Evolutionary conservation across 1,140 invertebrate species (phyloP).

Genomic region (Rhyacophila brunnea): DNA sequence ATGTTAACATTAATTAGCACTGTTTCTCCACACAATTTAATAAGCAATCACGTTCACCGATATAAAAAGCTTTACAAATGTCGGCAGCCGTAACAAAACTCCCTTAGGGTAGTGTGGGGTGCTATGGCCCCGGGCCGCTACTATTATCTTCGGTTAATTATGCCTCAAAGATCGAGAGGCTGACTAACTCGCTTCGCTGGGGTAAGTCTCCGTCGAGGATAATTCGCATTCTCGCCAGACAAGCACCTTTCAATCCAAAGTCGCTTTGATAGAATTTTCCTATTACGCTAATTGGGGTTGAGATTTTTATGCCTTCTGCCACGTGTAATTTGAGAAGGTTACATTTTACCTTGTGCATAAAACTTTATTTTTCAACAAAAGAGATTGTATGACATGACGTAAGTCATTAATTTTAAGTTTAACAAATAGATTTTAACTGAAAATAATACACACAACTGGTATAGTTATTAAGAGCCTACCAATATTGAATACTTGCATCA

Average conservation of each 20-base stretch:
- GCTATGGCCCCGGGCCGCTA: neutral
- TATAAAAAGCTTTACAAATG: neutral
- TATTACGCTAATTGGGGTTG: constrained; percentile 5
- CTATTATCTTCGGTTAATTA: constrained; percentile 26
- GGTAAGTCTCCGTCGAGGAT: constrained; percentile 2
- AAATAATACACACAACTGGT: no score
- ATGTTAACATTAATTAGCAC: neutral
- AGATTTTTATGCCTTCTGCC: no score
- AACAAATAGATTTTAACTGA: no score
- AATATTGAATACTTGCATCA: no score
- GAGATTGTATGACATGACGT: no score
- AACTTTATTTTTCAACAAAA: no score
- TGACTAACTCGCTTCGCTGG: neutral
- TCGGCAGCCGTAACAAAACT: constrained; percentile 8
- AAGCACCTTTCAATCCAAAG: constrained; percentile 21
- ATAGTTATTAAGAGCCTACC: no score
- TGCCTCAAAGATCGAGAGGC: constrained; percentile 18
- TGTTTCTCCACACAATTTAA: constrained; percentile 25
- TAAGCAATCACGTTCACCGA: constrained; percentile 7
- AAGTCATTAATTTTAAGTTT: no score
- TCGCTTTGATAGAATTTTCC: constrained; percentile 24
- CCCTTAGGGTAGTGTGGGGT: neutral
- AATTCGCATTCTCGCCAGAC: constrained; percentile 29
- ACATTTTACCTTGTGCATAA: no score
- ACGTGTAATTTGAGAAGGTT: no score